Evolutionary conservation across 2,113 vertebrate species (phyloP), one percentile per base, ranked within the genome.

Genomic region (Oreochromis niloticus): DNA sequence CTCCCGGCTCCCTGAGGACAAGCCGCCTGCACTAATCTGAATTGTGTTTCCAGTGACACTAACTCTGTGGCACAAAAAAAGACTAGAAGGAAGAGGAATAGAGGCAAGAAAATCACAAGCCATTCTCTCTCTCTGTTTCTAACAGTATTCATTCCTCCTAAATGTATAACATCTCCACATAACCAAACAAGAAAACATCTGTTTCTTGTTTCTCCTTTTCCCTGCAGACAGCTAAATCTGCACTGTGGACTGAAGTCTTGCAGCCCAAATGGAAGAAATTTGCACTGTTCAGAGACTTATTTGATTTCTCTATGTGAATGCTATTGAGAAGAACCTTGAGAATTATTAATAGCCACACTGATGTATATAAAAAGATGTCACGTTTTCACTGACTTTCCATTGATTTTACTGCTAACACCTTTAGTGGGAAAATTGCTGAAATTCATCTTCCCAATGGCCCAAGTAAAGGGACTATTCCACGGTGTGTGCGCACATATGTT

Each of bases 21-120:
- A 91, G 87, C 88, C 92, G 89, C 87, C 93, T 79, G 92, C 94
- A 89, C 95, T 96, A 96, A 95, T 96, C 96, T 95, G 90, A 92
- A 93, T 90, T 93, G 93, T 91, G 91, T 93, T 95, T 92, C 94
- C 91, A 93, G 85, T 86, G 82, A 94, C 87, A 89, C 93, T 92
- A 91, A 90, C 94, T 91, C 91, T 39, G 73, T 81, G 85, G 85
- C 87, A 93, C 92, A 78, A 83, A 90, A 90, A 82, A 92, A 68
- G 46, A 81, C 79, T 34, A 88, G 88, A 92, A 89, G 78, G 63
- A 87, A 81, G 80, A 83, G 86, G 83, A 87, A 89, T 36, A 84
- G 82, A 85, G 82, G 39, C 19, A 83, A 68, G 84, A 85, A 88
- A 91, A 89, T 87, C 92, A 84, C 88, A 92, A 73, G 39, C 57